A percentile compares a stretch with the other conserved stretches of the same genome.
phyloP scores from a whole-genome alignment of 1,140 invertebrate genomes.

The Spodoptera litura region DNA sequence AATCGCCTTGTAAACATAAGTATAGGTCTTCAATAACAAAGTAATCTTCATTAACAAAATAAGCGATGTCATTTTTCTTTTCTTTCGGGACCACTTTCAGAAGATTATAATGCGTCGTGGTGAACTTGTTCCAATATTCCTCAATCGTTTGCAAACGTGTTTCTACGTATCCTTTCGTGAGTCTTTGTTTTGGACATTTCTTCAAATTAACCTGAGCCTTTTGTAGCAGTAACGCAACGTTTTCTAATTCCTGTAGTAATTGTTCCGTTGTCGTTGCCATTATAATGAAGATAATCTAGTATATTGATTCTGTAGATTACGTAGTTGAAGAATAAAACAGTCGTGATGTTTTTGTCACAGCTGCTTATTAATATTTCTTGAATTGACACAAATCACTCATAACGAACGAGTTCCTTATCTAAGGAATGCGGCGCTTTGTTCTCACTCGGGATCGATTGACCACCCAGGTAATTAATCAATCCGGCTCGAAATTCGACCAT shows the following conservation, averaged over 20 bases:
- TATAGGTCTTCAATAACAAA: constrained; percentile 50
- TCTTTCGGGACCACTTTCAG: constrained; percentile 26
- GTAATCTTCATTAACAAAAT: constrained; percentile 48
- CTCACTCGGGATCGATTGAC: too few species aligned
- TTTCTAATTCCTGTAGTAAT: constrained; percentile 43
- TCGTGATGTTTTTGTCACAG: neutral
- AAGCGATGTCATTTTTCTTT: constrained; percentile 27
- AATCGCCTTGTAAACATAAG: constrained; percentile 43
- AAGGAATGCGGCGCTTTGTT: neutral
- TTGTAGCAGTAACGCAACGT: constrained; percentile 40
- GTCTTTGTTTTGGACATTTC: constrained; percentile 56
- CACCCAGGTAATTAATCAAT: too few species aligned
- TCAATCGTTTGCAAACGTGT: constrained; percentile 45
- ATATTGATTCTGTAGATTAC: neutral
- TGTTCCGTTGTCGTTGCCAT: neutral
- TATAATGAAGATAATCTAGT: neutral
- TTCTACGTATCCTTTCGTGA: constrained; percentile 55
- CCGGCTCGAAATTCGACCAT: too few species aligned
- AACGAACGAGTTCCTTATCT: constrained; percentile 1
- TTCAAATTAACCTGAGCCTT: constrained; percentile 54
- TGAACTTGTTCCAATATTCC: constrained; percentile 54
- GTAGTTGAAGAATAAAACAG: constrained; percentile 1
- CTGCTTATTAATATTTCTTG: too few species aligned
- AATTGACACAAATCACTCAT: neutral
- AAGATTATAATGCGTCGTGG: constrained; percentile 28